Evolutionary conservation across 2,888 invertebrate genomes (phyloP), one percentile per base, ranked within the genome.

Genomic region (Cataglyphis rosenhaueri): DNA sequence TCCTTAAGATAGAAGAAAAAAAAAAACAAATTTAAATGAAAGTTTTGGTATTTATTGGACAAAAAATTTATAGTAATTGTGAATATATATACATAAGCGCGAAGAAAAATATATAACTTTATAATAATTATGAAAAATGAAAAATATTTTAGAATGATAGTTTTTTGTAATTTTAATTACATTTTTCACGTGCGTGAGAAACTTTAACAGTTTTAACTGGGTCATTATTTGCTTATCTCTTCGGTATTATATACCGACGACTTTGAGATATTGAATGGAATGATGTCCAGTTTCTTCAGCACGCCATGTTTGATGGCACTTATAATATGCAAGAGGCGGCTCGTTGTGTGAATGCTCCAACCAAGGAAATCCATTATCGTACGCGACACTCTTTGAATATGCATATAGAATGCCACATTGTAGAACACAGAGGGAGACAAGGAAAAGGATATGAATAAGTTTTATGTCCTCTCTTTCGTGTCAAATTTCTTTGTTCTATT

Each of bases 281-380:
- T 29, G 32, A 78, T 41, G 68, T 44, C 55, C 70, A 68, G 59
- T 18, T 78, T 78, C 78, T 44, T 70, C 70, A 25, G n/a, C 44
- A 59, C 12, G 21, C 57, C 59, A 68, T 61, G 70, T 65, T 64
- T 57, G 25, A 62, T 59, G 64, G 68, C 59, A 79, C 79, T 84
- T 61, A 35, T 66, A 76, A 81, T 73, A 82, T 48, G 68, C 55
- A 57, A 59, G 66, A 48, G 48, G 78, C 75, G 79, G 83, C 87
- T 86, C 73, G 65, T 65, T 18, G 79, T 18, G 79, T 59, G 21
- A 15, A 15, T 62, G 48, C 32, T 32, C 52, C 62, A 75, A 88
- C 86, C 82, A 82, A 81, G 83, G 64, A 88, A 88, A 88, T 88
- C 85, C 88, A 88, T 88, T 88, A 88, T 83, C 86, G 82, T 74